Conservation (phyloP, 2,888 invertebrate genomes). For the Helobdella robusta region DNA sequence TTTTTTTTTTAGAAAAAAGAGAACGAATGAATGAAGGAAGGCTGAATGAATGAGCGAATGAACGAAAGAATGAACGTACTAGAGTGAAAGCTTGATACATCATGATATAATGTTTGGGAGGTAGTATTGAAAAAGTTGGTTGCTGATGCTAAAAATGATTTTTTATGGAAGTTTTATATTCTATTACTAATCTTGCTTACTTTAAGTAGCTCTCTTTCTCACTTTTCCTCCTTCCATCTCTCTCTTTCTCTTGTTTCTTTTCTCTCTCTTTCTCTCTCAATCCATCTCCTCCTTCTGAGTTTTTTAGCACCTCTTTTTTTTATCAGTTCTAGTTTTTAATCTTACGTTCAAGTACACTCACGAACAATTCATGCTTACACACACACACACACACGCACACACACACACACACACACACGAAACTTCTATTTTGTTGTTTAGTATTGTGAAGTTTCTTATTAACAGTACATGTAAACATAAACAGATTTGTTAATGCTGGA, state of each 20-base stretch:
- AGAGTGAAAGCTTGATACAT: too few species aligned
- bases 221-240: neutral
- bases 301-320: too few species aligned
- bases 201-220: neutral
- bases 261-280: conserved; percentile 1
- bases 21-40: too few species aligned
- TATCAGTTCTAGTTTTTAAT: too few species aligned
- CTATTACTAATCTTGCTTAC: neutral
- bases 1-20: too few species aligned
- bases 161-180: neutral
- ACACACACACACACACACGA: neutral
- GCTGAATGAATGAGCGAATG: too few species aligned
- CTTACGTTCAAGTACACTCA: too few species aligned
- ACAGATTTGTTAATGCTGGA: too few species aligned
- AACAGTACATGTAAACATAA: too few species aligned
- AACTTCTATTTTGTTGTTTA: neutral
- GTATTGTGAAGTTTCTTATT: too few species aligned
- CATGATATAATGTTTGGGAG: neutral
- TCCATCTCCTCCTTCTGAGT: neutral
- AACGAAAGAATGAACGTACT: too few species aligned
- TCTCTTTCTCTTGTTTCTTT: neutral
- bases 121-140: neutral
- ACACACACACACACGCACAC: neutral
- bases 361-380: too few species aligned
- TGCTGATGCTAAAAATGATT: neutral